phyloP scores from a whole-genome alignment of 2,888 invertebrate species.

The Axea sp. region DNA sequence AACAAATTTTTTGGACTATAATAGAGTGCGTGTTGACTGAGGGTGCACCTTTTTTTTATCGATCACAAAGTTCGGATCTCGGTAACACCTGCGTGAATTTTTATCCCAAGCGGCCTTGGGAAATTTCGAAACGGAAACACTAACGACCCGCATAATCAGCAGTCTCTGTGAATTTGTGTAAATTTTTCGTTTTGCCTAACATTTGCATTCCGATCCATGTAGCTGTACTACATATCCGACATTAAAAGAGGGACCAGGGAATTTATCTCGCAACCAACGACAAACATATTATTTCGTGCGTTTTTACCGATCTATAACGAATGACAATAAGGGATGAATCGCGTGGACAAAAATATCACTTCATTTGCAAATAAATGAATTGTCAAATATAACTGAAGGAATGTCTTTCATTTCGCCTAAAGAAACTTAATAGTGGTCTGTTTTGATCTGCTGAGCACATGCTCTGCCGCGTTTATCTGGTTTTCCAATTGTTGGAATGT shows the following conservation, averaged over 20 bases:
- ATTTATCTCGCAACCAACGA: conserved; percentile 40
- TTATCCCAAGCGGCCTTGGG: conserved; percentile 2
- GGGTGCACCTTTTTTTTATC: conserved; percentile 2
- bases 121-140: conserved; percentile 32
- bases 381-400: conserved; percentile 21
- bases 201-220: conserved; percentile 37
- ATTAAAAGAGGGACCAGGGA: conserved; percentile 35
- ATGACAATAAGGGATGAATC: conserved; percentile 27
- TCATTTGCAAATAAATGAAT: conserved; percentile 37
- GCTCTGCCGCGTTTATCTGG: too few species aligned
- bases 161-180: conserved; percentile 44
- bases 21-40: conserved; percentile 15
- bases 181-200: conserved; percentile 37
- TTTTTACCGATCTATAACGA: conserved; percentile 19
- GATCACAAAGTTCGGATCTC: conserved; percentile 7
- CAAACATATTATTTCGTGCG: conserved; percentile 32
- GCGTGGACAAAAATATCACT: conserved; percentile 14
- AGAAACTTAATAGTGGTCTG: conserved; percentile 12
- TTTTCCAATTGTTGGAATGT: too few species aligned
- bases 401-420: conserved; percentile 2
- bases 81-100: conserved; percentile 27
- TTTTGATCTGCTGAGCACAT: neutral
- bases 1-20: neutral
- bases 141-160: conserved; percentile 52
- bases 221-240: conserved; percentile 1